phyloP scores from a whole-genome alignment of 2,113 vertebrate species.

The Ciconia stormi region DNA sequence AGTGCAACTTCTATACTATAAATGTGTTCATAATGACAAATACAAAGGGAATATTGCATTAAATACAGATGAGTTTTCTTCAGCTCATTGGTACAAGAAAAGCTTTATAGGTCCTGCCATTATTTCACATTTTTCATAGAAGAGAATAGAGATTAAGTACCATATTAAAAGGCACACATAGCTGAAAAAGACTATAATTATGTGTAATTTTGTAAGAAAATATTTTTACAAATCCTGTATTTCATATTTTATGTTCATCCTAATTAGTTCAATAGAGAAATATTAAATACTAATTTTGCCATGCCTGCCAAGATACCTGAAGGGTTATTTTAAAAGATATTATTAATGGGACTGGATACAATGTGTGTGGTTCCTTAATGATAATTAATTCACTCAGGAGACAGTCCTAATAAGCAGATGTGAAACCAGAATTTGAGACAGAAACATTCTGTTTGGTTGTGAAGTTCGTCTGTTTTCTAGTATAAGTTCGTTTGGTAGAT shows the following conservation, averaged over 20 bases:
- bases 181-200: conserved; percentile 45
- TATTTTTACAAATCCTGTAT: conserved; percentile 57
- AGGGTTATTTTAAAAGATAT: conserved; percentile 34
- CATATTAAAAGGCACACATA: conserved; percentile 7
- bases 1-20: background rate
- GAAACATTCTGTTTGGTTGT: background rate
- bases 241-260: conserved; percentile 38
- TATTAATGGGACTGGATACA: conserved; percentile 35
- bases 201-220: conserved; percentile 37
- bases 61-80: background rate
- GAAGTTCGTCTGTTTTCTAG: background rate
- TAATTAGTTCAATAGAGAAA: conserved; percentile 47
- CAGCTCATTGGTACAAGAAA: background rate
- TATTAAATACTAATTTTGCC: conserved; percentile 53
- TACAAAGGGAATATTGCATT: background rate
- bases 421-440: conserved; percentile 26
- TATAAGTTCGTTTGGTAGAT: background rate
- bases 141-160: background rate
- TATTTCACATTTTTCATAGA: conserved; percentile 18
- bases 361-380: background rate
- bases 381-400: conserved; percentile 14
- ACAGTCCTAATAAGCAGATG: conserved; percentile 1
- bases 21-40: background rate
- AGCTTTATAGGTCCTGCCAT: background rate
- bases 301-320: conserved; percentile 45